A percentile compares a stretch with the other conserved stretches of the same genome.
phyloP scores from a whole-genome alignment of 2,797 vertebrate species.

The Rhinoraja longicauda region DNA sequence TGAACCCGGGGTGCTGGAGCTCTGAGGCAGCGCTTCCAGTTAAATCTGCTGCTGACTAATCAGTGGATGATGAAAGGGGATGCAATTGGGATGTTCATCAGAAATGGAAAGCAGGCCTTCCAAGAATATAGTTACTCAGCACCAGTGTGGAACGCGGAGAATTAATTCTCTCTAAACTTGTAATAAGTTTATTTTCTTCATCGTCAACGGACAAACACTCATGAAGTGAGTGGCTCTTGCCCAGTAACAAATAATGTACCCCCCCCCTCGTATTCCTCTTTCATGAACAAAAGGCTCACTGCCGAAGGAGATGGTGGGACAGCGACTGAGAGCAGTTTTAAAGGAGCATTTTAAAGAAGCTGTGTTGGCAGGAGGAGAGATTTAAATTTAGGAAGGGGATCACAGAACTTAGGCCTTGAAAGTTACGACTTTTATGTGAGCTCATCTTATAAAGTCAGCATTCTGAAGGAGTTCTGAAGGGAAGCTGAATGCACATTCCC shows the following conservation, averaged over 20 bases:
- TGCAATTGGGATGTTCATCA: background rate
- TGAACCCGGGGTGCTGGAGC: no score
- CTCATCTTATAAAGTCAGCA: background rate
- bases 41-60: background rate
- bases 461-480: background rate
- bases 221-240: background rate
- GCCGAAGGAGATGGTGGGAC: background rate
- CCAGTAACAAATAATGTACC: background rate
- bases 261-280: no score
- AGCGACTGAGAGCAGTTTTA: background rate
- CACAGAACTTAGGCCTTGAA: background rate
- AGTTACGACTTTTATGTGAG: background rate
- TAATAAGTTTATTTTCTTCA: no score
- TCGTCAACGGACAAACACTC: no score
- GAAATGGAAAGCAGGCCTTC: background rate
- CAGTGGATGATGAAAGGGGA: background rate
- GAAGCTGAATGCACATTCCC: background rate
- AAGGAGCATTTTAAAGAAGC: background rate
- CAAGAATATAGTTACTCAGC: background rate
- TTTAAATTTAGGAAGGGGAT: background rate
- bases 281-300: no score
- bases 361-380: background rate
- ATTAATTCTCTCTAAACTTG: background rate
- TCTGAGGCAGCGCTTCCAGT: no score
- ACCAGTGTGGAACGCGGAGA: background rate